Evolutionary conservation across 2,888 invertebrate species (phyloP).

Genomic region (Cephus pulcher): DNA sequence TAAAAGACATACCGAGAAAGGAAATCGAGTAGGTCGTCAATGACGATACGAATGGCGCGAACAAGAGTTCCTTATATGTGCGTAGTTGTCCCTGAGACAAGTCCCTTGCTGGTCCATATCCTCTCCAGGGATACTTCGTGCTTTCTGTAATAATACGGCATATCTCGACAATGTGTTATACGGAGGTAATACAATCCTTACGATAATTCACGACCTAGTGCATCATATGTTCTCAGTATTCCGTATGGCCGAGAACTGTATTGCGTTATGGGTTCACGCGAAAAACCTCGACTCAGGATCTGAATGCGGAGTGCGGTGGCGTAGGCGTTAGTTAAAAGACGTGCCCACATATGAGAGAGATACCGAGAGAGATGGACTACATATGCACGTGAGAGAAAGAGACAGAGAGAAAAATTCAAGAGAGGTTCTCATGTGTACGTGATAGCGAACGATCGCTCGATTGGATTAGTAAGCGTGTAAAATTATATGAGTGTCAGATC

Average conservation of each 20-base stretch:
- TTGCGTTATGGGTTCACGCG: constrained; percentile 1
- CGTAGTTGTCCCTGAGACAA: not conserved
- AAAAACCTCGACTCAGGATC: constrained; percentile 2
- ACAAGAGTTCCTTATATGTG: not conserved
- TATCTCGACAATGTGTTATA: not conserved
- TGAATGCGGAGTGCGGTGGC: not conserved
- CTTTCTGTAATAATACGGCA: not conserved
- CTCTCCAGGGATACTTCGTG: not conserved
- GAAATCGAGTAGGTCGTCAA: not conserved
- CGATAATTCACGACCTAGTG: not conserved
- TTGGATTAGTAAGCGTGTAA: not conserved
- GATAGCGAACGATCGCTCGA: constrained; percentile 3
- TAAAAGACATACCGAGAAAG: not conserved
- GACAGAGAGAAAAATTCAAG: not conserved
- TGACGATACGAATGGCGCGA: constrained; percentile 1
- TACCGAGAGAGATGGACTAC: not conserved
- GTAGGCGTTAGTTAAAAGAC: constrained; percentile 8
- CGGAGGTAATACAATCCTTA: not conserved
- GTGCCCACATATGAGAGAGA: not conserved
- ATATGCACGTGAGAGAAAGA: not conserved
- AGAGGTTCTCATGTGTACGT: not conserved
- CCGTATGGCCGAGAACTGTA: not conserved
- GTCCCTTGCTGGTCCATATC: not conserved
- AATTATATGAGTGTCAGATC: not conserved
- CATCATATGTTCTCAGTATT: not conserved